A percentile compares a stretch with the other conserved stretches of the same genome.
phyloP scores from a whole-genome alignment of 1,140 invertebrate species.

The Thaumatotibia leucotreta region DNA sequence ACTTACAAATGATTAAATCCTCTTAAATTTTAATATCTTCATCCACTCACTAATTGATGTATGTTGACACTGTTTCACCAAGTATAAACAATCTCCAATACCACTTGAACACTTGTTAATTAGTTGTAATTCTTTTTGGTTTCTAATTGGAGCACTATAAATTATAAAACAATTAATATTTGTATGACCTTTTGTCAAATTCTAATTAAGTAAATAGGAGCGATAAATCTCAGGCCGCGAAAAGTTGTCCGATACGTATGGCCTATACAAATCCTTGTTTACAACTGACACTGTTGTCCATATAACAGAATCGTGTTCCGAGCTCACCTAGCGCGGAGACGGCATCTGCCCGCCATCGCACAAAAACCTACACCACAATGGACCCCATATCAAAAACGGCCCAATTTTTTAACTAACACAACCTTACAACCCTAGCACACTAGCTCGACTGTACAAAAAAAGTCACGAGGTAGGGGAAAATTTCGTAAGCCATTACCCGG shows the following conservation, averaged over 20 bases:
- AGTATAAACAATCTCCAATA: constrained; percentile 48
- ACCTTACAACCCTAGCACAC: constrained; percentile 66
- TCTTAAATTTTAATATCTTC: constrained; percentile 40
- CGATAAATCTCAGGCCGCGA: constrained; percentile 42
- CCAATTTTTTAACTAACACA: constrained; percentile 63
- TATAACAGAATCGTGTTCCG: constrained; percentile 55
- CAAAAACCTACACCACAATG: constrained; percentile 54
- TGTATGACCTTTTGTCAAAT: constrained; percentile 22
- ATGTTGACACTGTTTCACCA: constrained; percentile 51
- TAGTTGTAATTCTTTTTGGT: constrained; percentile 45
- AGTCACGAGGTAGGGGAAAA: constrained; percentile 71
- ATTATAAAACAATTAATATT: constrained; percentile 31
- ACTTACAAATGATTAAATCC: constrained; percentile 58
- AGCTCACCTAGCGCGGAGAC: constrained; percentile 59
- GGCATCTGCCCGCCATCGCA: constrained; percentile 54
- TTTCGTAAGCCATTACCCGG: constrained; percentile 71
- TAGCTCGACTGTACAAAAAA: constrained; percentile 71
- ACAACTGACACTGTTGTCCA: constrained; percentile 73
- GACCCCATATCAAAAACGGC: constrained; percentile 49
- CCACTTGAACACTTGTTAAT: constrained; percentile 47
- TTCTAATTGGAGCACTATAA: constrained; percentile 59
- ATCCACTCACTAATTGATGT: constrained; percentile 45
- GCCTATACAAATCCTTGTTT: constrained; percentile 76
- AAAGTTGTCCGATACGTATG: constrained; percentile 68
- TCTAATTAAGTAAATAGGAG: constrained; percentile 26